Evolutionary conservation across 2,888 invertebrate species (phyloP).

Genomic region (Furcula furcula): DNA sequence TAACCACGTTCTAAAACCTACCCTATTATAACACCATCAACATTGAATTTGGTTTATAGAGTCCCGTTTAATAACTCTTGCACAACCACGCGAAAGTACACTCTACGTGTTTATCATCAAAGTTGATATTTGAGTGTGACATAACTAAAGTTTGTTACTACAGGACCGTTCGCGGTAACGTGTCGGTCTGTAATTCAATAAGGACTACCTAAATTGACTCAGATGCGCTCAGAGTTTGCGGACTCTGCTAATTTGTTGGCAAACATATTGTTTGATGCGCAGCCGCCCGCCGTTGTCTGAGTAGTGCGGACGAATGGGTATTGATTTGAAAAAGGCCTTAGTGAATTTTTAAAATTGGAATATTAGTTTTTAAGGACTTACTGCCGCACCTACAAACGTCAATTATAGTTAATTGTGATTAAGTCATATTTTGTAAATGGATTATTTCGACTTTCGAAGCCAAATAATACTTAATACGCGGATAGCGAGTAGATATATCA

Average conservation of each 20-base stretch:
- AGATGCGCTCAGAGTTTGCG: constrained; percentile 70
- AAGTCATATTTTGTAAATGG: too few relatives aligned
- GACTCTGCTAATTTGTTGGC: constrained; percentile 67
- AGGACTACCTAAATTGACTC: constrained; percentile 76
- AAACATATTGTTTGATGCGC: constrained; percentile 69
- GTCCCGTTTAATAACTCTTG: constrained; percentile 10
- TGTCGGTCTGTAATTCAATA: constrained; percentile 76
- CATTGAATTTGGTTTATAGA: constrained; percentile 15
- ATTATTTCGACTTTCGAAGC: too few relatives aligned
- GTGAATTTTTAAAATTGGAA: too few relatives aligned
- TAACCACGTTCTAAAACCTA: constrained; percentile 21
- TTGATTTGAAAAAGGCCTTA: constrained; percentile 21
- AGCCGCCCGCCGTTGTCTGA: constrained; percentile 18
- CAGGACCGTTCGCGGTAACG: constrained; percentile 56
- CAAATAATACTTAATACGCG: too few relatives aligned
- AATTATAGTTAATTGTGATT: too few relatives aligned
- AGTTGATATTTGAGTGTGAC: constrained; percentile 11
- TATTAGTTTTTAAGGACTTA: too few relatives aligned
- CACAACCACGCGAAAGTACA: constrained; percentile 5
- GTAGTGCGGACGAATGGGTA: constrained; percentile 26
- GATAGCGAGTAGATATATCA: too few relatives aligned
- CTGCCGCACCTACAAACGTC: too few relatives aligned
- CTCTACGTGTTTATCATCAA: neutral
- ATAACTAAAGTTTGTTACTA: constrained; percentile 19
- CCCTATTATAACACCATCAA: constrained; percentile 13